phyloP scores from a whole-genome alignment of 2,113 vertebrate genomes.

The Passer montanus region DNA sequence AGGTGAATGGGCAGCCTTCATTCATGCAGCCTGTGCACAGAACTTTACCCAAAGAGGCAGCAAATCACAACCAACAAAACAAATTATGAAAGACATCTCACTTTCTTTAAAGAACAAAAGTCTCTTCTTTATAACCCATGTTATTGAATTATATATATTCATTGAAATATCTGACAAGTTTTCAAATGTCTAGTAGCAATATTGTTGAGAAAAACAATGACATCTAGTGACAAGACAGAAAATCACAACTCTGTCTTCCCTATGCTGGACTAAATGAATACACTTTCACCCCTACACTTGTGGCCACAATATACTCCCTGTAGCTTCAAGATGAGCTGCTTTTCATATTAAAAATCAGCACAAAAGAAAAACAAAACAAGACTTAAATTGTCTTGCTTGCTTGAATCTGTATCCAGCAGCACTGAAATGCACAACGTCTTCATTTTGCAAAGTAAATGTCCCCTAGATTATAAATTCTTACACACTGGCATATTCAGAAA shows the following conservation, averaged over 20 bases:
- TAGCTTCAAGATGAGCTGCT: neutral
- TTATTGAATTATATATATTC: neutral
- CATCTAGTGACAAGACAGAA: constrained; percentile 73
- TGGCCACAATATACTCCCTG: neutral
- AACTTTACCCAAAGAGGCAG: neutral
- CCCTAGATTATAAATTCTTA: neutral
- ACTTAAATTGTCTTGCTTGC: neutral
- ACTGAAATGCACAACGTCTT: neutral
- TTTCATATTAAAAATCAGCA: neutral
- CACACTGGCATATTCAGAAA: neutral
- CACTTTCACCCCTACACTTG: neutral
- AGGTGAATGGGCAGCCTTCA: neutral
- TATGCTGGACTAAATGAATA: neutral
- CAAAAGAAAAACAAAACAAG: neutral
- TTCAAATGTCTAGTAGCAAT: neutral
- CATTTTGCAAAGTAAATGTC: neutral
- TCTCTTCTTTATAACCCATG: neutral
- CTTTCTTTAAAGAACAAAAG: neutral
- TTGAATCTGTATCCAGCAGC: neutral
- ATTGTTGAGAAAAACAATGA: constrained; percentile 52
- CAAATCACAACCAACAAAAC: neutral
- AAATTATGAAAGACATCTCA: neutral
- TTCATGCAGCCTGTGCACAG: fast-evolving
- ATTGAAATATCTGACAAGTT: neutral
- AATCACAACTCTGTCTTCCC: constrained; percentile 45